Percentiles rank a stretch among this genome's conserved stretches.
Evolutionary conservation across 2,797 vertebrate species (phyloP).

Genomic region (Lagothrix lagotricha): DNA sequence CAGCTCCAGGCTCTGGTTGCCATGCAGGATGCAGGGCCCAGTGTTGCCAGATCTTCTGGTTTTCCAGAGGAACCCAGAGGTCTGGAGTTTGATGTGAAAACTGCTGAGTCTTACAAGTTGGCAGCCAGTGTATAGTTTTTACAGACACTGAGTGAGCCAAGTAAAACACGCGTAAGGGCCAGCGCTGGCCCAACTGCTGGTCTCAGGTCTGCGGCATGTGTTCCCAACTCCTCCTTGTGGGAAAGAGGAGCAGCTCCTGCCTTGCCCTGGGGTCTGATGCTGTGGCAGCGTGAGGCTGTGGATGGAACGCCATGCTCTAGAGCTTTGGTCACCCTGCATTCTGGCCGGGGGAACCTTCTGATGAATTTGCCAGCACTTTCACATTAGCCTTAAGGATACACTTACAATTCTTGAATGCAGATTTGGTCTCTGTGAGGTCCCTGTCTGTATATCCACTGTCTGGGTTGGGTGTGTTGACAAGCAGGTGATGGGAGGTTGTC

Average conservation of each 20-base stretch:
- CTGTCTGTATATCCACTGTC: not conserved
- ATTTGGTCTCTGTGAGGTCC: not conserved
- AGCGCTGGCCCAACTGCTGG: not conserved
- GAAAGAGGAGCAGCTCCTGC: not conserved
- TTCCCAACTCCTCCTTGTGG: not conserved
- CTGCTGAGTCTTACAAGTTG: constrained; percentile 32
- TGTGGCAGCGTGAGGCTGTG: not conserved
- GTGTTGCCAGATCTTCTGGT: not conserved
- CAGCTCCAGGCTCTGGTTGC: not conserved
- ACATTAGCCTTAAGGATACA: not conserved
- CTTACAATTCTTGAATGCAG: not conserved
- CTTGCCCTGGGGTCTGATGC: not conserved
- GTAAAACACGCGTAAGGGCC: not conserved
- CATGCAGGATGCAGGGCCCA: accelerated
- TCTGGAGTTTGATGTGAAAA: constrained; percentile 25
- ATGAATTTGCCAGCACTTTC: not conserved
- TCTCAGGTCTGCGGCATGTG: not conserved
- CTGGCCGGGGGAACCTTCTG: not conserved
- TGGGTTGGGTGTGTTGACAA: not conserved
- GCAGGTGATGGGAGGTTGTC: too few relatives aligned
- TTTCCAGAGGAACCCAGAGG: not conserved
- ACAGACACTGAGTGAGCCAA: not conserved
- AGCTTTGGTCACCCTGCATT: accelerated
- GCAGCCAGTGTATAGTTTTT: not conserved
- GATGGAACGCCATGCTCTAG: not conserved